phyloP scores from a whole-genome alignment of 2,797 vertebrate genomes.

The Oreonectes daqikongensis region DNA sequence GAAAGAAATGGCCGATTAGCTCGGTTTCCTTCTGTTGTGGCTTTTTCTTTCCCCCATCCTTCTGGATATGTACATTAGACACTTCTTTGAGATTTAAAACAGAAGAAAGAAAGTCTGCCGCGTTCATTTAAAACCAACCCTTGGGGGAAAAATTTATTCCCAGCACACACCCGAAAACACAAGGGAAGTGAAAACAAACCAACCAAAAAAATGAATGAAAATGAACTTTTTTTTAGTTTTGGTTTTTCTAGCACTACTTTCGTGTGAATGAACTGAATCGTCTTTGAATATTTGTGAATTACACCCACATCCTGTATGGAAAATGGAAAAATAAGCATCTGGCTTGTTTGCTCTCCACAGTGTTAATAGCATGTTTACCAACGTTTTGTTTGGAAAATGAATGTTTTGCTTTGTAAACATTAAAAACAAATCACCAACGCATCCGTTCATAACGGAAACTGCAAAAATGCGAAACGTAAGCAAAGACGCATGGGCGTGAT shows the following conservation, averaged over 20 bases:
- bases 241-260: background rate
- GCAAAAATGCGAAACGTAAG: slow-evolving; percentile 15
- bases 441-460: background rate
- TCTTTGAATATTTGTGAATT: slow-evolving; percentile 15
- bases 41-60: slow-evolving; percentile 37
- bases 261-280: background rate
- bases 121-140: slow-evolving; percentile 28
- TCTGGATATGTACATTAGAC: slow-evolving; percentile 61
- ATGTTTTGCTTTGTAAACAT: slow-evolving; percentile 30
- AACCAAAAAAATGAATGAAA: slow-evolving; percentile 13
- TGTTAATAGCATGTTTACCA: slow-evolving; percentile 4
- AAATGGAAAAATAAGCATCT: background rate
- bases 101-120: slow-evolving; percentile 53
- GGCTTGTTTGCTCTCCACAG: background rate
- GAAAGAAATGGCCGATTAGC: background rate
- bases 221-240: background rate
- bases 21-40: slow-evolving; percentile 42
- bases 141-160: slow-evolving; percentile 38
- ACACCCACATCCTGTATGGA: background rate
- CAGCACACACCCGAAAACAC: slow-evolving; percentile 37
- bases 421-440: background rate
- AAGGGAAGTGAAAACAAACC: slow-evolving; percentile 22
- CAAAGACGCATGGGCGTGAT: slow-evolving; percentile 5
- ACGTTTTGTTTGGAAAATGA: slow-evolving; percentile 4
- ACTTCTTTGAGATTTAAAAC: slow-evolving; percentile 58